phyloP scores from a whole-genome alignment of 2,113 vertebrate genomes.

The Pogona vitticeps region DNA sequence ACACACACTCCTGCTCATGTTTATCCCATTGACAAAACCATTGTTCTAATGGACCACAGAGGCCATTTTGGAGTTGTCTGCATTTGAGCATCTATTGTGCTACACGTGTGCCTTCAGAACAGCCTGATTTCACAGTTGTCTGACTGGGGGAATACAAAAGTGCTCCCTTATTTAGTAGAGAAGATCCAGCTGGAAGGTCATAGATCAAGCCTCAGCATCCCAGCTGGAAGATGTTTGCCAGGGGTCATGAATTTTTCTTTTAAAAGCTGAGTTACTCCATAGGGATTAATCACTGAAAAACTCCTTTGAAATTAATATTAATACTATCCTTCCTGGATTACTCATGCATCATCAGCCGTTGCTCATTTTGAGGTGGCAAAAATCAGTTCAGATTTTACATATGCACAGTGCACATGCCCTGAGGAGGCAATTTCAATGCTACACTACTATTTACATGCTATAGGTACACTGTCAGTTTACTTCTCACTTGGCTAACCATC shows the following conservation, averaged over 20 bases:
- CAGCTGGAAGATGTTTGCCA: slow-evolving; percentile 1
- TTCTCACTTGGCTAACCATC: neutral
- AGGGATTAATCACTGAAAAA: slow-evolving; percentile 21
- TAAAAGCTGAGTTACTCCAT: neutral
- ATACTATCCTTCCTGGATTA: slow-evolving; percentile 13
- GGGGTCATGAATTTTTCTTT: slow-evolving; percentile 20
- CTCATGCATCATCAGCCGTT: slow-evolving; percentile 9
- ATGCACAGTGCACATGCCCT: neutral
- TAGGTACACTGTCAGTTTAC: neutral
- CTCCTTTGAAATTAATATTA: slow-evolving; percentile 25
- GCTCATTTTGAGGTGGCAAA: slow-evolving; percentile 22
- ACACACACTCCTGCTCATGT: too few species aligned
- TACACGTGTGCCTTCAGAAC: slow-evolving; percentile 40
- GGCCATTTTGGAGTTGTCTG: slow-evolving; percentile 51
- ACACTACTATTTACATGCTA: neutral
- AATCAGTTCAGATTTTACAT: neutral
- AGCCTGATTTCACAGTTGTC: slow-evolving; percentile 22
- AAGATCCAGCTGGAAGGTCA: slow-evolving; percentile 29
- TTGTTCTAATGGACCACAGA: slow-evolving; percentile 44
- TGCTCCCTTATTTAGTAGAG: slow-evolving; percentile 18
- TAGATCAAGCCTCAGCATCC: slow-evolving; percentile 27
- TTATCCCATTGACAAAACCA: slow-evolving; percentile 12
- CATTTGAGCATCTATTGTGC: slow-evolving; percentile 51
- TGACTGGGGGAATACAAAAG: slow-evolving; percentile 35
- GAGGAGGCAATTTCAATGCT: slow-evolving; percentile 12